Percentiles rank a stretch among this genome's conserved stretches.
These are phyloP conservation scores for Riptortus pedestris DNA, from an alignment of 1,140 invertebrate genomes.

Conservation along the genomic window DNA sequence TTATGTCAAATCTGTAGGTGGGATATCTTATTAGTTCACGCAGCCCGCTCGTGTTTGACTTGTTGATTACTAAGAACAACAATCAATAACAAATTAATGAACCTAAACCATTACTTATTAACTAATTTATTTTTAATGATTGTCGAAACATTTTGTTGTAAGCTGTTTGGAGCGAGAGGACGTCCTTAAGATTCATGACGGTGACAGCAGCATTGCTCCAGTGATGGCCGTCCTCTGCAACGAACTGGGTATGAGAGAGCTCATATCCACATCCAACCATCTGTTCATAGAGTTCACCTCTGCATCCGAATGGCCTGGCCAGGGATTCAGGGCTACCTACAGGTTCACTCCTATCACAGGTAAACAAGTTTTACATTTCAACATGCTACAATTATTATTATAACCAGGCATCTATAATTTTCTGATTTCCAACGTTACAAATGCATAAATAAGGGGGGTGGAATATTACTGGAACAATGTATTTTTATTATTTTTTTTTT, in stretches of 20 bases:
- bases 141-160: constrained; percentile 27
- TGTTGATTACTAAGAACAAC: too few species aligned
- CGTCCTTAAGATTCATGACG: constrained; percentile 69
- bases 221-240: constrained; percentile 73
- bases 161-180: constrained; percentile 72
- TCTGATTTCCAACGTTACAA: too few species aligned
- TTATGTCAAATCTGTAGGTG: too few species aligned
- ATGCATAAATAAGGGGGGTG: too few species aligned
- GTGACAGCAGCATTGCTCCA: constrained; percentile 48
- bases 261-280: constrained; percentile 67
- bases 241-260: constrained; percentile 58
- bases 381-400: background rate
- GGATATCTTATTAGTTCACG: too few species aligned
- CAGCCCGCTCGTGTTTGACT: too few species aligned
- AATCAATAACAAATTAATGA: too few species aligned
- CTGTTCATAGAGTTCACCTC: constrained; percentile 71
- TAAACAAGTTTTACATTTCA: too few species aligned
- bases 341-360: constrained; percentile 47
- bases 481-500: too few species aligned
- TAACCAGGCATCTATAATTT: too few species aligned
- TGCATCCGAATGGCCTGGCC: constrained; percentile 66
- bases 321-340: constrained; percentile 75
- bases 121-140: background rate
- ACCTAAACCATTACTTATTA: too few species aligned
- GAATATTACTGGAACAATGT: too few species aligned